Percentiles rank a stretch among this genome's conserved stretches.
phyloP scores from a whole-genome alignment of 2,113 vertebrate genomes.

The Crotalus horridus region DNA sequence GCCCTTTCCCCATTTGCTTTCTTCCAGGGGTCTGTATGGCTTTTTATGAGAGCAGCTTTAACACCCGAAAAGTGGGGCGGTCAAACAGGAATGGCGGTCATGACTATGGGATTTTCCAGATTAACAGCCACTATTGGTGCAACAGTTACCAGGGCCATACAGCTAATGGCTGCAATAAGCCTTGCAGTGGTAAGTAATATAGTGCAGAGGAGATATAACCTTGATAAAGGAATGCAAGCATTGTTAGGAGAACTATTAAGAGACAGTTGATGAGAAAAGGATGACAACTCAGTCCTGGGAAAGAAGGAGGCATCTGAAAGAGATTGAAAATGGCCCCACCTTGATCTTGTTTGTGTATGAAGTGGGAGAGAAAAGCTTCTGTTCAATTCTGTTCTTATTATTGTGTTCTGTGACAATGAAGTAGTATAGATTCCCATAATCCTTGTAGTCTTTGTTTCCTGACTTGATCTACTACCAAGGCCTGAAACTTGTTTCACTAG shows the following conservation, averaged over 20 bases:
- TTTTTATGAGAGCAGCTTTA: not conserved
- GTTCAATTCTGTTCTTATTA: not conserved
- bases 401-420: not conserved
- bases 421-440: not conserved
- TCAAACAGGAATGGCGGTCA: not conserved
- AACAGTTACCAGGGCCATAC: not conserved
- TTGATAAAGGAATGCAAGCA: not conserved
- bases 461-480: not conserved
- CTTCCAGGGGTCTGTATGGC: not conserved
- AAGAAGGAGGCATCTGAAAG: not conserved
- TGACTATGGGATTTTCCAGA: constrained; percentile 7
- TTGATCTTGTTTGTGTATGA: not conserved
- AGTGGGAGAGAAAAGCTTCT: not conserved
- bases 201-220: not conserved
- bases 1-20: not conserved
- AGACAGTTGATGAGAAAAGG: not conserved
- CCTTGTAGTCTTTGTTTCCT: not conserved
- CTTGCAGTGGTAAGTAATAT: not conserved
- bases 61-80: not conserved
- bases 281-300: not conserved
- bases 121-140: constrained; percentile 11
- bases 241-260: not conserved
- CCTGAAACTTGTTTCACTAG: not conserved
- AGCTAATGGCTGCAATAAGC: not conserved
- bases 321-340: not conserved